These are phyloP conservation scores for Drosophila arawakana DNA, from an alignment of 1,140 invertebrate genomes.

Conservation along the genomic window DNA sequence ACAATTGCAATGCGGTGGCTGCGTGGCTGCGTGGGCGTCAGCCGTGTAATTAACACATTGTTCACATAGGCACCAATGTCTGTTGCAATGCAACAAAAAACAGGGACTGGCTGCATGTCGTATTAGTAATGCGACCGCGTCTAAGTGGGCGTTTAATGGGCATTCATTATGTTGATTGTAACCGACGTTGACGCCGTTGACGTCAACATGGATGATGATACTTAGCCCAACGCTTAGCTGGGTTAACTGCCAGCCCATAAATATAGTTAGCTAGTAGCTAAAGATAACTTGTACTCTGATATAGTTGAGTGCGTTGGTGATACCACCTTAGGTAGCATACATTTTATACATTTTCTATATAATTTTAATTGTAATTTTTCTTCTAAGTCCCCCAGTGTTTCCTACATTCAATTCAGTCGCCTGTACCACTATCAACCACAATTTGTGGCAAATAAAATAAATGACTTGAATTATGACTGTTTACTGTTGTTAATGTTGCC, in stretches of 20 bases:
- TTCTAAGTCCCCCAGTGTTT: too few relatives aligned
- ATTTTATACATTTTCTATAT: too few relatives aligned
- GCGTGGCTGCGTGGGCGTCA: conserved; percentile 45
- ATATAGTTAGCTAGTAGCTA: background rate
- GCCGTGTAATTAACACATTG: conserved; percentile 56
- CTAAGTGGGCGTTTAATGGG: conserved; percentile 71
- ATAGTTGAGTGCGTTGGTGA: background rate
- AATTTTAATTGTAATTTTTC: too few relatives aligned
- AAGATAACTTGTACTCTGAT: background rate
- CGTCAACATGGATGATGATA: conserved; percentile 1
- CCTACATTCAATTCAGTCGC: background rate
- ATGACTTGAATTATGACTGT: background rate
- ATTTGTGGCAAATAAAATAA: background rate
- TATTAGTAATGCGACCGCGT: conserved; percentile 51
- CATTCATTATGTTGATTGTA: conserved; percentile 23
- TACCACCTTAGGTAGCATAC: too few relatives aligned
- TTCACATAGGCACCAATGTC: conserved; percentile 17
- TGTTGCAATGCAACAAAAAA: conserved; percentile 10
- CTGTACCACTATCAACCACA: background rate
- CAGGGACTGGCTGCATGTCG: conserved; percentile 9
- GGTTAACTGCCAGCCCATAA: conserved; percentile 6
- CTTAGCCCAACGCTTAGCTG: conserved; percentile 10
- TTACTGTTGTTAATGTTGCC: background rate
- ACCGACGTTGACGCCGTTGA: conserved; percentile 7
- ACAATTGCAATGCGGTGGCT: conserved; percentile 22